Evolutionary conservation across 2,113 vertebrate genomes (phyloP).

Genomic region (Globicephala melas): DNA sequence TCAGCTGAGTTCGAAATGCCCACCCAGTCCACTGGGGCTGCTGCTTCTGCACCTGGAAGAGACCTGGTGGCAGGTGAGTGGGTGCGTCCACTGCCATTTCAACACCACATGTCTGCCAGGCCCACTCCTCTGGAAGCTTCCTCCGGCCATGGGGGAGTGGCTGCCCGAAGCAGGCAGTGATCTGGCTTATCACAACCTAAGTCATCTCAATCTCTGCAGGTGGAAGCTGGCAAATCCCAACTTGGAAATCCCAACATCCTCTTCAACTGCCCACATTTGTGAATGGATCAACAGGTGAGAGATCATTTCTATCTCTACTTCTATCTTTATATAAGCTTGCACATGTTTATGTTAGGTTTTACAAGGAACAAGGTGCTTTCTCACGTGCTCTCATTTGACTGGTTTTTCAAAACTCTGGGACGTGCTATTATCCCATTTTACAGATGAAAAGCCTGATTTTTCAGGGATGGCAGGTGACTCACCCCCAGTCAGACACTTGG

Average conservation of each 20-base stretch:
- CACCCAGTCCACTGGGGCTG: neutral
- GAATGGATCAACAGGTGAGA: neutral
- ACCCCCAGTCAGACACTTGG: neutral
- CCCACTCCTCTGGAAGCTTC: neutral
- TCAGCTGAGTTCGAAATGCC: neutral
- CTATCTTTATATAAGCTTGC: neutral
- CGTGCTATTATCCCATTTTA: neutral
- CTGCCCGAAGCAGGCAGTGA: no score
- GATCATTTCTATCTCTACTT: neutral
- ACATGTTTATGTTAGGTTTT: neutral
- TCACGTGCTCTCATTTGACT: neutral
- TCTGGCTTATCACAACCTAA: neutral
- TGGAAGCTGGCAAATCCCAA: neutral
- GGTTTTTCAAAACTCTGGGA: neutral
- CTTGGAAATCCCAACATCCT: neutral
- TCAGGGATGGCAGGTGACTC: neutral
- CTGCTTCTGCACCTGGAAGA: neutral
- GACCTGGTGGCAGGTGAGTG: neutral
- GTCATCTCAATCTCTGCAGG: neutral
- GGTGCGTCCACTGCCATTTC: neutral
- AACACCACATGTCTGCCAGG: neutral
- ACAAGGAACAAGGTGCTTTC: neutral
- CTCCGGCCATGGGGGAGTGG: accelerated
- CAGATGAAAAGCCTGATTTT: neutral
- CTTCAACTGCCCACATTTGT: neutral